A percentile compares a stretch with the other conserved stretches of the same genome.
These are phyloP conservation scores for Lacanobia wlatinum DNA, from an alignment of 2,888 invertebrate species.

Conservation along the genomic window DNA sequence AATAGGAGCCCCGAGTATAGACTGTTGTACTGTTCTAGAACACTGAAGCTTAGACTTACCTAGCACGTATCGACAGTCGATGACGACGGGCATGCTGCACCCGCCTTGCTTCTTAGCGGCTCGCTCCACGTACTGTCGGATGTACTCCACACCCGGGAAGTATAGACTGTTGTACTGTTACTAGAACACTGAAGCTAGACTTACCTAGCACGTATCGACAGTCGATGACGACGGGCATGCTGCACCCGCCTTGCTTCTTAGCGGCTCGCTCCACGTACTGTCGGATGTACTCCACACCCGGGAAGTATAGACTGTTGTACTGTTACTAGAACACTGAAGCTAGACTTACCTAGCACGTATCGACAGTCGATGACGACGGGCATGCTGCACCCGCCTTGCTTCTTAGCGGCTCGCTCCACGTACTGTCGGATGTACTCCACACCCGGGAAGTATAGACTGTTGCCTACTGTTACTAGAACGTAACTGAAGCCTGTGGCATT, in stretches of 20 bases:
- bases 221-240: constrained; percentile 95
- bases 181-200: constrained; percentile 92
- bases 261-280: constrained; percentile 94
- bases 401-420: constrained; percentile 93
- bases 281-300: constrained; percentile 95
- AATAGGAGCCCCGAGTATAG: too few relatives aligned
- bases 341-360: constrained; percentile 92
- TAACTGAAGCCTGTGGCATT: constrained; percentile 93
- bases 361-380: constrained; percentile 96
- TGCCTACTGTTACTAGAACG: constrained; percentile 94
- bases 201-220: constrained; percentile 94
- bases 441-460: constrained; percentile 95
- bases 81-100: constrained; percentile 92
- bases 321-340: constrained; percentile 93
- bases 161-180: constrained; percentile 95
- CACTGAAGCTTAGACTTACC: constrained; percentile 82
- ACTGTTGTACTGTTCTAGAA: too few relatives aligned
- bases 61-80: too few relatives aligned
- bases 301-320: constrained; percentile 95
- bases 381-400: constrained; percentile 93
- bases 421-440: constrained; percentile 95
- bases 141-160: constrained; percentile 96
- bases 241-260: constrained; percentile 92
- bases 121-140: constrained; percentile 90
- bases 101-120: constrained; percentile 92